phyloP scores from a whole-genome alignment of 2,797 vertebrate species.

The Mormyrops attenuatus region DNA sequence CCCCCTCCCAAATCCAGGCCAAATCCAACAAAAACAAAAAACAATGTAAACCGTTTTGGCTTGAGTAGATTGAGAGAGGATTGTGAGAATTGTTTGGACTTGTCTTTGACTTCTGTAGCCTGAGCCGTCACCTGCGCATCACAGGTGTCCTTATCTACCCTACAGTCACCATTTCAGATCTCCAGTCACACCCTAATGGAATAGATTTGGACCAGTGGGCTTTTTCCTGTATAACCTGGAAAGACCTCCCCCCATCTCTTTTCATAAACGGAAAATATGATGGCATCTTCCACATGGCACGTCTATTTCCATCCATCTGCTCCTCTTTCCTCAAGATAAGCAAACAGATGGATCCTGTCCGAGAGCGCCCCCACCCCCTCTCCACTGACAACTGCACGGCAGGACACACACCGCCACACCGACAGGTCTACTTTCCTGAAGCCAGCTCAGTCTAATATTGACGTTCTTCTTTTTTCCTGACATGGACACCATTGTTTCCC shows the following conservation, averaged over 20 bases:
- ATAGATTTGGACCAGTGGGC: not conserved
- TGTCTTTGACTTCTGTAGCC: not conserved
- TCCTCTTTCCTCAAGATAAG: constrained; percentile 37
- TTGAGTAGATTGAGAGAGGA: constrained; percentile 3
- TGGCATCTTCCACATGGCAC: constrained; percentile 30
- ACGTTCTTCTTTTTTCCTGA: constrained; percentile 64
- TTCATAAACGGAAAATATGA: constrained; percentile 36
- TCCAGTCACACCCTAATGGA: not conserved
- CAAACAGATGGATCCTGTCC: constrained; percentile 49
- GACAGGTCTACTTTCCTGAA: constrained; percentile 47
- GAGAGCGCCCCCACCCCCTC: constrained; percentile 21
- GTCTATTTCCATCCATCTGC: constrained; percentile 36
- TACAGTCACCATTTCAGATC: not conserved
- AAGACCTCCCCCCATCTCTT: constrained; percentile 15
- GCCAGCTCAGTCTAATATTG: constrained; percentile 43
- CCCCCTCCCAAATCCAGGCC: constrained; percentile 33
- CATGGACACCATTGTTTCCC: constrained; percentile 62
- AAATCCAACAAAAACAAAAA: constrained; percentile 24
- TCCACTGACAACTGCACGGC: constrained; percentile 22
- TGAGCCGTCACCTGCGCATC: not conserved
- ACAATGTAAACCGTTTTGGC: constrained; percentile 25
- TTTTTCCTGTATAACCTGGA: not conserved
- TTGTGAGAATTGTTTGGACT: not conserved
- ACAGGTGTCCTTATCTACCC: not conserved
- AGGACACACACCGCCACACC: constrained; percentile 7